Percentiles rank a stretch among this genome's conserved stretches.
These are phyloP conservation scores for Brachionus rotundiformis DNA, from an alignment of 1,140 invertebrate species.

Conservation along the genomic window DNA sequence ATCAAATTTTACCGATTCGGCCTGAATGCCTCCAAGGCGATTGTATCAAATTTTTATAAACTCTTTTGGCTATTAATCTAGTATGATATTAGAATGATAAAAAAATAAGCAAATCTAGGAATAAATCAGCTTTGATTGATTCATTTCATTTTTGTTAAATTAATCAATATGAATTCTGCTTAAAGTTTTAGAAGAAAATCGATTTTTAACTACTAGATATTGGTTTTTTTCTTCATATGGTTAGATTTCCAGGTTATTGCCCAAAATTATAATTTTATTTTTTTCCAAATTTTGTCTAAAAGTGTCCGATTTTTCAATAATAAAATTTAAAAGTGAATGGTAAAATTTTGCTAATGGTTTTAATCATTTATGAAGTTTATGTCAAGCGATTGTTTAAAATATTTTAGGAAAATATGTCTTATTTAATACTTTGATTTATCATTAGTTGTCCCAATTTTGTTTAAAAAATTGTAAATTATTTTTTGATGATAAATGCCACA, in stretches of 20 bases:
- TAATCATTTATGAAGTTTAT: not conserved
- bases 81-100: not conserved
- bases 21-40: not conserved
- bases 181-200: slow-evolving; percentile 3
- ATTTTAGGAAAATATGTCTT: not conserved
- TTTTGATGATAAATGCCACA: not conserved
- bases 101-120: not conserved
- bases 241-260: not conserved
- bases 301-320: not conserved
- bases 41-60: not conserved
- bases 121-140: slow-evolving; percentile 1
- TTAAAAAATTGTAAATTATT: not conserved
- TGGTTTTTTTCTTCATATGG: too few relatives aligned
- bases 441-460: not conserved
- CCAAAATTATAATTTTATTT: not conserved
- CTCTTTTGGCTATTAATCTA: not conserved
- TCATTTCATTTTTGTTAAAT: slow-evolving; percentile 11
- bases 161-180: not conserved
- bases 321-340: not conserved
- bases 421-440: not conserved
- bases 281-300: too few relatives aligned
- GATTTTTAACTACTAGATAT: not conserved
- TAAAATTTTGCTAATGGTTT: not conserved
- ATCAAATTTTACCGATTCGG: not conserved
- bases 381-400: not conserved